Evolutionary conservation across 2,113 vertebrate genomes (phyloP).

Genomic region (Takifugu bimaculatus): DNA sequence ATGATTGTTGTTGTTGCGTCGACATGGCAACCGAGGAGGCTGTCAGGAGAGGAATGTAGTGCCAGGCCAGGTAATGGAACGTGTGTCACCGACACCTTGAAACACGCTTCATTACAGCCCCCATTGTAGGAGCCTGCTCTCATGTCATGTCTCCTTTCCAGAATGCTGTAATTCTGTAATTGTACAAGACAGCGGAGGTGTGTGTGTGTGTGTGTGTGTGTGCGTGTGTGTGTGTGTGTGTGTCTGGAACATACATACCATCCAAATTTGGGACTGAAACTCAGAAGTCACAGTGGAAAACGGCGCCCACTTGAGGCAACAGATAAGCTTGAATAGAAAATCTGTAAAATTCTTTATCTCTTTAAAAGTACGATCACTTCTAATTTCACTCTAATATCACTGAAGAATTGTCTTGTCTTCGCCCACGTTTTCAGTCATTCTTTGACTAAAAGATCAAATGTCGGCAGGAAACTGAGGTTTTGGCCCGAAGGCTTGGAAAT

Average conservation of each 20-base stretch:
- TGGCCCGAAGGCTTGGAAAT: no score
- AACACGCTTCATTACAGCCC: constrained; percentile 50
- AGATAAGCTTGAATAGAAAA: not conserved
- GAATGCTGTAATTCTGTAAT: constrained; percentile 65
- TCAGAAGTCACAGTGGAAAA: not conserved
- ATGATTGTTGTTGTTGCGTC: constrained; percentile 42
- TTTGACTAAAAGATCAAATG: no score
- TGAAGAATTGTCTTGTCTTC: no score
- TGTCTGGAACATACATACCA: constrained; percentile 10
- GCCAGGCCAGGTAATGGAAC: constrained; percentile 72
- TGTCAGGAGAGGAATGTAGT: constrained; percentile 37
- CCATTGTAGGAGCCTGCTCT: not conserved
- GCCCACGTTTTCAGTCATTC: no score
- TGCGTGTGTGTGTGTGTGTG: constrained; percentile 7
- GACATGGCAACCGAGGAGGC: constrained; percentile 54
- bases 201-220: constrained; percentile 12
- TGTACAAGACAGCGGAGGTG: constrained; percentile 45
- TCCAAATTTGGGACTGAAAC: not conserved
- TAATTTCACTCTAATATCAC: no score
- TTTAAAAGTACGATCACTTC: no score
- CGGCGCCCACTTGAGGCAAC: not conserved
- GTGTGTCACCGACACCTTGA: constrained; percentile 47
- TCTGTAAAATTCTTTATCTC: no score
- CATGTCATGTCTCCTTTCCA: constrained; percentile 67
- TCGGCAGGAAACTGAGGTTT: no score